Conservation (phyloP, 2,113 vertebrate species). For the Myrmophylax atrothorax region DNA sequence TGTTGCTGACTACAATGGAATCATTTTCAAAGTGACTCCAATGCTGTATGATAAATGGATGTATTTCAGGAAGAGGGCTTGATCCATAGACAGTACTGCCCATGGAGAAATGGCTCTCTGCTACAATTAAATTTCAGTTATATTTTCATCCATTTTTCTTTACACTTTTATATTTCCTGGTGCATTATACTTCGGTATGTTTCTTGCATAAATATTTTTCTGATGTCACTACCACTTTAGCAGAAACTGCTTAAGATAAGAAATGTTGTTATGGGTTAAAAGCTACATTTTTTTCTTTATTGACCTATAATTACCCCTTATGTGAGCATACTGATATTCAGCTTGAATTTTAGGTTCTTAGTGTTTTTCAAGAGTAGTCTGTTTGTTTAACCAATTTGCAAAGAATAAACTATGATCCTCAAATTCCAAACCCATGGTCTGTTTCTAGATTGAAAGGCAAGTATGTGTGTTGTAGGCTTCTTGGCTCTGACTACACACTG, state of each 20-base stretch:
- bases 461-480: not conserved
- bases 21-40: constrained; percentile 47
- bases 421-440: not conserved
- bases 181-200: rapidly evolving
- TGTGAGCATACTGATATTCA: not conserved
- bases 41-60: constrained; percentile 3
- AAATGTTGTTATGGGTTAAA: not conserved
- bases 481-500: not conserved
- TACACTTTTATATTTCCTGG: not conserved
- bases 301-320: not conserved
- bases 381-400: not conserved
- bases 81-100: not conserved
- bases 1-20: constrained; percentile 30
- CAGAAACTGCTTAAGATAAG: not conserved
- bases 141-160: not conserved
- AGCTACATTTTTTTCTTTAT: not conserved
- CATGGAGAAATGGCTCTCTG: not conserved
- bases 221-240: not conserved
- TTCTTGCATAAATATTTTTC: not conserved
- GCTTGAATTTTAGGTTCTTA: not conserved
- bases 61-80: not conserved
- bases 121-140: not conserved
- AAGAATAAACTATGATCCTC: not conserved
- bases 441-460: not conserved
- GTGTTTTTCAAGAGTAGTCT: not conserved